Conservation (phyloP, 2,888 invertebrate genomes). For the Crepidodera aurea region DNA sequence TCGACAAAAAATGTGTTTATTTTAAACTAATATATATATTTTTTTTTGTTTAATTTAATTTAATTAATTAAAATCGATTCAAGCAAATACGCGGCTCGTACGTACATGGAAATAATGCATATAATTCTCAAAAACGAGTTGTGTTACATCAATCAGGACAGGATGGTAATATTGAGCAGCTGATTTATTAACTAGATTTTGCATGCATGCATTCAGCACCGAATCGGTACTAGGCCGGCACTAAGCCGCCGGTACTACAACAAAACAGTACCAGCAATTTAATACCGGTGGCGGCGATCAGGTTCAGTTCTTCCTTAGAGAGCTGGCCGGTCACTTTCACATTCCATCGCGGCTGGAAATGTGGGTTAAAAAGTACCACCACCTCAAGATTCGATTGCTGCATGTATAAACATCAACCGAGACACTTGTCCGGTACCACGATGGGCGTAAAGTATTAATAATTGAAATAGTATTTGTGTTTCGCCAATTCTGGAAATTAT, state of each 20-base stretch:
- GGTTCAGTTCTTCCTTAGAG: slow-evolving; percentile 37
- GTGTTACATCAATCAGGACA: neutral
- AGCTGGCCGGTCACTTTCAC: slow-evolving; percentile 46
- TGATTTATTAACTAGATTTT: neutral
- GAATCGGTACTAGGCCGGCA: neutral
- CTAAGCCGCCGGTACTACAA: neutral
- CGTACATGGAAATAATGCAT: neutral
- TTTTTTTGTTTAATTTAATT: too few species aligned
- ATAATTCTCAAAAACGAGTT: neutral
- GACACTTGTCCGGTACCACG: neutral
- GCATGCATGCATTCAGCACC: neutral
- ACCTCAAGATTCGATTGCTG: slow-evolving; percentile 11
- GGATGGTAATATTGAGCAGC: neutral
- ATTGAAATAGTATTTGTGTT: too few species aligned
- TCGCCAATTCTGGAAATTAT: too few species aligned
- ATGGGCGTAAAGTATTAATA: neutral
- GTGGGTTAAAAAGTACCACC: slow-evolving; percentile 43
- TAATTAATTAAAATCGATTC: too few species aligned
- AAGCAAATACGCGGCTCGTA: too few species aligned
- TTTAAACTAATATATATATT: too few species aligned
- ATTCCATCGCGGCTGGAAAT: slow-evolving; percentile 45
- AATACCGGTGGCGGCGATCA: slow-evolving; percentile 6
- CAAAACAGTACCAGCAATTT: neutral
- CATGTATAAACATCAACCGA: slow-evolving; percentile 6
- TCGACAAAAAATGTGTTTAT: too few species aligned